Percentiles rank a stretch among this genome's conserved stretches.
Conservation (phyloP, 2,888 invertebrate genomes). For the Branchellion lobata region DNA sequence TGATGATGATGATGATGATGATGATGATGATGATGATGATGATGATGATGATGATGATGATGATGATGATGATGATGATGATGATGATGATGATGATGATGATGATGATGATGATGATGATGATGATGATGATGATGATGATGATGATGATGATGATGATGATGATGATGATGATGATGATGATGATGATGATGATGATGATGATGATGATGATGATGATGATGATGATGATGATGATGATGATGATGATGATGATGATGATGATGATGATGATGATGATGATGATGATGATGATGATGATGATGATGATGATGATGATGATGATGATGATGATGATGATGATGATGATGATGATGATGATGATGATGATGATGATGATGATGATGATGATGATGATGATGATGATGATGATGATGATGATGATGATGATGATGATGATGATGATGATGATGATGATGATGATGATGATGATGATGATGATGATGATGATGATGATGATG, state of each 20-base stretch:
- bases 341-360: slow-evolving; percentile 20
- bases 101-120: slow-evolving; percentile 20
- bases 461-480: slow-evolving; percentile 20
- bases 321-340: slow-evolving; percentile 19
- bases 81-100: slow-evolving; percentile 19
- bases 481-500: slow-evolving; percentile 21
- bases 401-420: slow-evolving; percentile 26
- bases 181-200: slow-evolving; percentile 11
- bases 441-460: slow-evolving; percentile 19
- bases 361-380: slow-evolving; percentile 21
- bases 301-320: slow-evolving; percentile 11
- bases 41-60: slow-evolving; percentile 26
- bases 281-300: slow-evolving; percentile 26
- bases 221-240: slow-evolving; percentile 20
- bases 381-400: slow-evolving; percentile 12
- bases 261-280: slow-evolving; percentile 12
- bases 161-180: slow-evolving; percentile 26
- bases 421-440: slow-evolving; percentile 11
- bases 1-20: slow-evolving; percentile 21
- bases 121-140: slow-evolving; percentile 21
- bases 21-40: slow-evolving; percentile 12
- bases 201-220: slow-evolving; percentile 19
- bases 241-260: slow-evolving; percentile 21
- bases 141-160: slow-evolving; percentile 12
- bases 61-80: slow-evolving; percentile 11